phyloP scores from a whole-genome alignment of 2,113 vertebrate species.

The Monopterus albus region DNA sequence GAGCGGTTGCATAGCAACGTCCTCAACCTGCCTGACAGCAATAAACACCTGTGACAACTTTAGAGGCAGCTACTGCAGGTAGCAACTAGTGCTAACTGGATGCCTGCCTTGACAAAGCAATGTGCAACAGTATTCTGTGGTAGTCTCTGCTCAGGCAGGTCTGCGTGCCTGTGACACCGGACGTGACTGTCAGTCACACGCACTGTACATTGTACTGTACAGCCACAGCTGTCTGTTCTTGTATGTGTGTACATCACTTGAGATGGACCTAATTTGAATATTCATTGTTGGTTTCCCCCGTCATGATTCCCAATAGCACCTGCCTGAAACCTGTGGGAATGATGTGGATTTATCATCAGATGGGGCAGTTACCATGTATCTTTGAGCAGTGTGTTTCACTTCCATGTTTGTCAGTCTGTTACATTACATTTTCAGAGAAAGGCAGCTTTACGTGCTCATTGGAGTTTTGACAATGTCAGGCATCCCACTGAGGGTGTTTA shows the following conservation, averaged over 20 bases:
- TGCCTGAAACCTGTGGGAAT: conserved; percentile 27
- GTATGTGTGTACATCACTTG: conserved; percentile 48
- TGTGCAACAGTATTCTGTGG: neutral
- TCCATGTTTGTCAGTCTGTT: neutral
- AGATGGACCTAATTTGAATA: conserved; percentile 67
- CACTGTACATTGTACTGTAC: neutral
- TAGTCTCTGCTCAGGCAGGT: neutral
- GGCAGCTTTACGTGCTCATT: conserved; percentile 8
- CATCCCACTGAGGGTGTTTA: conserved; percentile 31
- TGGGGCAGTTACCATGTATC: neutral
- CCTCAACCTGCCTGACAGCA: conserved; percentile 48
- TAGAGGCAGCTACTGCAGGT: conserved; percentile 28
- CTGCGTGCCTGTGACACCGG: neutral
- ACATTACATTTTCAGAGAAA: neutral
- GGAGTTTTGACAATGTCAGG: conserved; percentile 22
- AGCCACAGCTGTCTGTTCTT: conserved; percentile 3
- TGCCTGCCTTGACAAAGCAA: neutral
- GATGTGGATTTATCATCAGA: conserved; percentile 25
- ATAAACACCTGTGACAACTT: conserved; percentile 46
- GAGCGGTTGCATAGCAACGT: conserved; percentile 75
- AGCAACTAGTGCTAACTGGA: conserved; percentile 26
- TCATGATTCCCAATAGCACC: conserved; percentile 40
- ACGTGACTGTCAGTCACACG: conserved; percentile 8
- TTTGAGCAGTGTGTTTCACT: neutral
- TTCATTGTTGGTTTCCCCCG: conserved; percentile 41